Evolutionary conservation across 2,797 vertebrate genomes (phyloP).

Genomic region (Vireo griseus): DNA sequence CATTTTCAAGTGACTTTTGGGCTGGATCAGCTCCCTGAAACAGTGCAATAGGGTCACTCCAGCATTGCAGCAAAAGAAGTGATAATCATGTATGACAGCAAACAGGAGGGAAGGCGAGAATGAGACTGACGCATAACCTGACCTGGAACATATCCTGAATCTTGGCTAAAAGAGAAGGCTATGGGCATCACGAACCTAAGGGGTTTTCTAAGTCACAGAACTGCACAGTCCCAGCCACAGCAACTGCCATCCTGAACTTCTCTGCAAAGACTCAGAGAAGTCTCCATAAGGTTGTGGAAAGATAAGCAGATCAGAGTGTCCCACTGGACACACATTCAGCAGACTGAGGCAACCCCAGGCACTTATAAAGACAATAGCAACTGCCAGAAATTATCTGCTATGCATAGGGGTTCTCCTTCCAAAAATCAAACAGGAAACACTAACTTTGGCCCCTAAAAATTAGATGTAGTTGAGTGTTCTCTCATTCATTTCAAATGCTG

Average conservation of each 20-base stretch:
- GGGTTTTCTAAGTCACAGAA: neutral
- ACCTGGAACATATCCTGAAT: neutral
- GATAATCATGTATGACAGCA: neutral
- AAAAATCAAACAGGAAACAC: neutral
- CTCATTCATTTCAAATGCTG: neutral
- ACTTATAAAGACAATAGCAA: neutral
- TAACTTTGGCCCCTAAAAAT: neutral
- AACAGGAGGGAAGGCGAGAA: neutral
- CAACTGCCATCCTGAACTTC: neutral
- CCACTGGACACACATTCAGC: neutral
- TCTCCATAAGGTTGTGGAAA: neutral
- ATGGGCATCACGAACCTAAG: rapidly evolving
- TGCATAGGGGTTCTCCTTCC: neutral
- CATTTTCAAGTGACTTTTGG: neutral
- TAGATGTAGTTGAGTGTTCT: neutral
- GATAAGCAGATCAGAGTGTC: neutral
- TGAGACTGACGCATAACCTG: neutral
- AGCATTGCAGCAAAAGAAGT: neutral
- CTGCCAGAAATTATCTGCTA: neutral
- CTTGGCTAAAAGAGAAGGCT: neutral
- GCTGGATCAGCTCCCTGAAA: neutral
- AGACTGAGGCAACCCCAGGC: neutral
- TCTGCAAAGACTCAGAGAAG: neutral
- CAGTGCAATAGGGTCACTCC: neutral
- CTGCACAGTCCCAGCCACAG: neutral